These are phyloP conservation scores for Cepaea nemoralis DNA, from an alignment of 1,140 invertebrate genomes.

Conservation along the genomic window DNA sequence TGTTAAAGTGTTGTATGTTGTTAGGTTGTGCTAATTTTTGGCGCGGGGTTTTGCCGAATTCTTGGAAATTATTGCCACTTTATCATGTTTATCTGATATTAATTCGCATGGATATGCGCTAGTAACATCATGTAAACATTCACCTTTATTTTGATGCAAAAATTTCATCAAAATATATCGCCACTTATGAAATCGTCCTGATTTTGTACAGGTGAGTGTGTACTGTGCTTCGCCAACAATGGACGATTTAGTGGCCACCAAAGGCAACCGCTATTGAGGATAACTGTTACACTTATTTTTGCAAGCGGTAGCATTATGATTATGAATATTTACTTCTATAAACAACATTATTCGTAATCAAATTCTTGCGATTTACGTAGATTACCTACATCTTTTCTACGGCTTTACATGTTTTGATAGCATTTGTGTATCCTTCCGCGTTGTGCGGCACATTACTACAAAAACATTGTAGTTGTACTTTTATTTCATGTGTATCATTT, in stretches of 20 bases:
- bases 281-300: not conserved
- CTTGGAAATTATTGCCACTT: constrained; percentile 44
- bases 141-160: constrained; percentile 36
- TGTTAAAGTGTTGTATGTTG: constrained; percentile 40
- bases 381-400: not conserved
- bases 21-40: constrained; percentile 61
- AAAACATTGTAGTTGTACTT: no score
- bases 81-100: constrained; percentile 39
- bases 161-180: constrained; percentile 16
- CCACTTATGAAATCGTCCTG: constrained; percentile 20
- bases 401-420: constrained; percentile 28
- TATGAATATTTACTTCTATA: not conserved
- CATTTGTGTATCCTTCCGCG: constrained; percentile 38
- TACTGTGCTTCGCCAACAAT: constrained; percentile 36
- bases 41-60: constrained; percentile 63
- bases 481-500: no score
- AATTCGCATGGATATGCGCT: constrained; percentile 40
- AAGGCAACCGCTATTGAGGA: not conserved
- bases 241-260: constrained; percentile 23
- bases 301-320: not conserved
- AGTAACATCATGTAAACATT: constrained; percentile 39
- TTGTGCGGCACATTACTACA: constrained; percentile 21
- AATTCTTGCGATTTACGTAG: not conserved
- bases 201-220: constrained; percentile 45
- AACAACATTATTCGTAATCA: not conserved